Evolutionary conservation across 2,113 vertebrate genomes (phyloP).

Genomic region (Albula glossodonta): DNA sequence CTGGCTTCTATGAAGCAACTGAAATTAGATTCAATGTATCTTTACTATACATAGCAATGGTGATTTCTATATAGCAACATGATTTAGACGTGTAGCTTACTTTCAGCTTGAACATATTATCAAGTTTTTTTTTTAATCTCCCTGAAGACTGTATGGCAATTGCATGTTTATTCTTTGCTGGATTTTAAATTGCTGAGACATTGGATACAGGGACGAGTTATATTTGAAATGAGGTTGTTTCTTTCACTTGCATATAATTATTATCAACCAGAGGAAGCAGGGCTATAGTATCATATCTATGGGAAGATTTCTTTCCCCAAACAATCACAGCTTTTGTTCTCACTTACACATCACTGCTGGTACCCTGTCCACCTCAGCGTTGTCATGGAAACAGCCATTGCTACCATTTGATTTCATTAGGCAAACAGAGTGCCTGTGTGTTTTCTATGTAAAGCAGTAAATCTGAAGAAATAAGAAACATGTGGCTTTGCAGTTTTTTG

Average conservation of each 20-base stretch:
- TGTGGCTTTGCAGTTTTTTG: not conserved
- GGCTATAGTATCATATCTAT: not conserved
- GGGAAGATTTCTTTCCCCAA: conserved; percentile 22
- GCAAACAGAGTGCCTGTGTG: conserved; percentile 13
- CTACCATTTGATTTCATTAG: conserved; percentile 38
- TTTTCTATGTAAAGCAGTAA: conserved; percentile 1
- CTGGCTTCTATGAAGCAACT: not conserved
- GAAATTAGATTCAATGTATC: not conserved
- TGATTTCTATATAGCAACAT: too few relatives aligned
- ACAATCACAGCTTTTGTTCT: conserved; percentile 32
- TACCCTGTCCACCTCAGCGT: conserved; percentile 7
- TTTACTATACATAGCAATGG: not conserved
- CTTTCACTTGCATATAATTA: not conserved
- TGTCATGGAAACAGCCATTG: conserved; percentile 26
- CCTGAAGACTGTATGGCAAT: not conserved
- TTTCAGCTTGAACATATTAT: not conserved
- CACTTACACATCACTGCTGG: conserved; percentile 20
- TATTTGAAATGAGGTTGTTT: not conserved
- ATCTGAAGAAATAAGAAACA: not conserved
- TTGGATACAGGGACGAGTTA: not conserved
- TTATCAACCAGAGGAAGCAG: not conserved
- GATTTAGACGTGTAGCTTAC: too few relatives aligned
- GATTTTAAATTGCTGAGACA: not conserved
- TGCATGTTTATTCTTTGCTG: not conserved
- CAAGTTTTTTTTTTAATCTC: not conserved